phyloP scores from a whole-genome alignment of 2,797 vertebrate genomes.

The Crypturellus tataupa region DNA sequence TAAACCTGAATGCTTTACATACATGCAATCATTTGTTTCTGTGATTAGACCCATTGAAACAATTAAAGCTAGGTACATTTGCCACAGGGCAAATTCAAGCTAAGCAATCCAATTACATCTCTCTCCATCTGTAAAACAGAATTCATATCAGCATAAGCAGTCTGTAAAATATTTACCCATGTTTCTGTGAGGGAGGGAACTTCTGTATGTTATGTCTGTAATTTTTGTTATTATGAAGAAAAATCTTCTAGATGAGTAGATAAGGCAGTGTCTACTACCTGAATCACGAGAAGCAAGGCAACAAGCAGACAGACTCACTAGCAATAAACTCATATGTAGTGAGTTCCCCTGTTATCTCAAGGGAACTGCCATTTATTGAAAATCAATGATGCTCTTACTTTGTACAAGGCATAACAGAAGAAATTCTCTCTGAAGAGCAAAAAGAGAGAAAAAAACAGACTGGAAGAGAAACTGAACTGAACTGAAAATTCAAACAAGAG shows the following conservation, averaged over 20 bases:
- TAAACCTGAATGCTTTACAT: neutral
- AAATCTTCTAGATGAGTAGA: neutral
- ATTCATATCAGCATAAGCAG: neutral
- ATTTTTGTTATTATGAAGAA: neutral
- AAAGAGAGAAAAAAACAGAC: neutral
- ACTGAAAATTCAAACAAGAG: neutral
- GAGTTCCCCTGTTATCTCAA: neutral
- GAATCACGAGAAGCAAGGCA: neutral
- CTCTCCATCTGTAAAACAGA: neutral
- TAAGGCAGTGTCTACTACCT: neutral
- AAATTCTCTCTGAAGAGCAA: neutral
- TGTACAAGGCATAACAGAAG: fast-evolving
- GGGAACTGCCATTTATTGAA: neutral
- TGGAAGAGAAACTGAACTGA: neutral
- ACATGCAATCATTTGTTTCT: neutral
- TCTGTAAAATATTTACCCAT: neutral
- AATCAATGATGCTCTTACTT: fast-evolving
- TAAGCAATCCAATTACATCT: neutral
- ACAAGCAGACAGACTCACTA: neutral
- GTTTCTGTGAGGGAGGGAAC: neutral
- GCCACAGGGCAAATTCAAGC: neutral
- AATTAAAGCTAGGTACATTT: neutral
- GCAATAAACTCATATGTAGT: neutral
- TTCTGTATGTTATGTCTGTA: neutral
- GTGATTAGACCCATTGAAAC: neutral